Conservation (phyloP, 2,113 vertebrate genomes). For the Phocoena sinus region DNA sequence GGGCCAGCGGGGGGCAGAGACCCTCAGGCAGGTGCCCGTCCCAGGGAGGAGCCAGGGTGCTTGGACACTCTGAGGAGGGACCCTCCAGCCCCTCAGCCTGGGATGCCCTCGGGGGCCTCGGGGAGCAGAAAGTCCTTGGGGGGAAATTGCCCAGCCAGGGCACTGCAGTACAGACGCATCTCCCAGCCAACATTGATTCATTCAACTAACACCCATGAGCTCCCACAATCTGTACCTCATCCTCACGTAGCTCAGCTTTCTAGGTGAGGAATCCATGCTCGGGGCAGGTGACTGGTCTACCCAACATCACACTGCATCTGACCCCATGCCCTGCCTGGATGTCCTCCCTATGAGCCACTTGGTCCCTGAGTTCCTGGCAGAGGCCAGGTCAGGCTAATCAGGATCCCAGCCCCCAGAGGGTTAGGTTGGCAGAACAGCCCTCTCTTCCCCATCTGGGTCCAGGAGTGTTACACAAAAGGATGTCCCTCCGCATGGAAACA, state of each 20-base stretch:
- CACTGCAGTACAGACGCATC: rapidly evolving
- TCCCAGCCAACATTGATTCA: rapidly evolving
- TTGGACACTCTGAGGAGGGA: not conserved
- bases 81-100: not conserved
- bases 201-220: rapidly evolving
- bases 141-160: too few relatives aligned
- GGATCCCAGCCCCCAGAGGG: too few relatives aligned
- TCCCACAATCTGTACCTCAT: not conserved
- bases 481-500: not conserved
- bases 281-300: not conserved
- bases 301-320: not conserved
- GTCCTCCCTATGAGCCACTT: not conserved
- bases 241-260: rapidly evolving
- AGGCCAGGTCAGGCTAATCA: not conserved
- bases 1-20: rapidly evolving
- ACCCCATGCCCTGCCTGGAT: not conserved
- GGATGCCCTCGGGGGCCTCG: not conserved
- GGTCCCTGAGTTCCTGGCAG: not conserved
- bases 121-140: not conserved
- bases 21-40: rapidly evolving
- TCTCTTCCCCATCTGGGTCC: not conserved
- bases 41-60: not conserved
- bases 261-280: rapidly evolving
- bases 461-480: not conserved
- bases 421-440: not conserved